A percentile compares a stretch with the other conserved stretches of the same genome.
Evolutionary conservation across 2,888 invertebrate genomes (phyloP).

Genomic region (Himalopsyche anomala): DNA sequence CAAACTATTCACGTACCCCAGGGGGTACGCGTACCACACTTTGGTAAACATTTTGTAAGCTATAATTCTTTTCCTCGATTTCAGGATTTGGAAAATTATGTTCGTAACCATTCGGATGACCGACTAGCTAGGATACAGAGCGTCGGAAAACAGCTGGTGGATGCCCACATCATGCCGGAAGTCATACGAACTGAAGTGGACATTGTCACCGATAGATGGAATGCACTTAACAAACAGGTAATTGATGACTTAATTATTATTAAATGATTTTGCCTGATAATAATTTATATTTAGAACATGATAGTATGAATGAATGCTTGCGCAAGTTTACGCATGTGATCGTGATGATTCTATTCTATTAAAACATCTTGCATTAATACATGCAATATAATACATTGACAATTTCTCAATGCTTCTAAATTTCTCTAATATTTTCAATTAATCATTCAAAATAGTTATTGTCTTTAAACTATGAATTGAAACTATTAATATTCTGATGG

Average conservation of each 20-base stretch:
- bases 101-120: constrained; percentile 84
- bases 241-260: constrained; percentile 47
- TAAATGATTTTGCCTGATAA: neutral
- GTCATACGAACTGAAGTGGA: constrained; percentile 83
- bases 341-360: neutral
- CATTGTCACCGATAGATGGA: constrained; percentile 80
- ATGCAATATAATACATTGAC: neutral
- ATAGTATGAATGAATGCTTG: constrained; percentile 18
- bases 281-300: neutral
- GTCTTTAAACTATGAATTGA: too few species aligned
- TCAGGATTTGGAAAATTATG: constrained; percentile 89
- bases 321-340: neutral
- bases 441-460: too few species aligned
- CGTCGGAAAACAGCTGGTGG: constrained; percentile 84
- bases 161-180: constrained; percentile 84
- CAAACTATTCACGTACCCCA: too few species aligned
- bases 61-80: constrained; percentile 52
- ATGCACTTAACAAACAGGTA: constrained; percentile 83
- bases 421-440: neutral
- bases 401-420: neutral
- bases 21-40: too few species aligned
- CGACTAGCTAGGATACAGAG: constrained; percentile 85
- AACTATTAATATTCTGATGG: too few species aligned
- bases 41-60: too few species aligned
- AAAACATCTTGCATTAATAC: constrained; percentile 10